Percentiles rank a stretch among this genome's conserved stretches.
Evolutionary conservation across 2,888 invertebrate species (phyloP).

Genomic region (Opisthograptis luteolata): DNA sequence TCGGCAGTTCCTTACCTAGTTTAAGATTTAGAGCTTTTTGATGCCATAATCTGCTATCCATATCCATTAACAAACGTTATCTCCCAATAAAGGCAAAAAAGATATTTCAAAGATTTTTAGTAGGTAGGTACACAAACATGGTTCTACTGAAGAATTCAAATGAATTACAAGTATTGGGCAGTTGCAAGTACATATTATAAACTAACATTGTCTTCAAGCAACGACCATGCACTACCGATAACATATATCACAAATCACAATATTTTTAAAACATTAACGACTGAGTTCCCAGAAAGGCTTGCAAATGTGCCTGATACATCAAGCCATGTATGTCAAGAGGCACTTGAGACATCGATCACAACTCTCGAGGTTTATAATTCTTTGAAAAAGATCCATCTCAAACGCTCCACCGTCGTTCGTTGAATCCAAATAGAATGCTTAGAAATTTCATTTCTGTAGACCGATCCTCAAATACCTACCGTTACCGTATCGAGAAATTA

Average conservation of each 20-base stretch:
- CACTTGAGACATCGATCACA: slow-evolving; percentile 34
- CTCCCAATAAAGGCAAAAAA: not conserved
- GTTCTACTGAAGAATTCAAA: not conserved
- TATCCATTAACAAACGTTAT: not conserved
- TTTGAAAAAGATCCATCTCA: not conserved
- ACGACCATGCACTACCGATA: slow-evolving; percentile 36
- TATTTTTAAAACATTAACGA: slow-evolving; percentile 46
- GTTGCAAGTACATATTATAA: too few species aligned
- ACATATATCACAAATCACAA: slow-evolving; percentile 44
- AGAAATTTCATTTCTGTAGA: too few species aligned
- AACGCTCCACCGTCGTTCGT: not conserved
- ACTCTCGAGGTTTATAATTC: not conserved
- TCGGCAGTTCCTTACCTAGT: not conserved
- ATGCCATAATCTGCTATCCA: slow-evolving; percentile 5
- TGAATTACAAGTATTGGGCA: not conserved
- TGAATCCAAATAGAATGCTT: not conserved
- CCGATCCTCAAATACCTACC: too few species aligned
- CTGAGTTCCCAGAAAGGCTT: slow-evolving; percentile 41
- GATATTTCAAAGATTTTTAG: not conserved
- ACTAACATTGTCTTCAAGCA: slow-evolving; percentile 10
- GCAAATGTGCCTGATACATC: slow-evolving; percentile 26
- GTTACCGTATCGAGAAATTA: too few species aligned
- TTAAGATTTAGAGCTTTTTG: not conserved
- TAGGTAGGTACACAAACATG: too few species aligned
- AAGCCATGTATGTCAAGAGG: slow-evolving; percentile 26